Evolutionary conservation across 2,113 vertebrate genomes (phyloP), one percentile per base, ranked within the genome.

Genomic region (Pomatostomus ruficeps): DNA sequence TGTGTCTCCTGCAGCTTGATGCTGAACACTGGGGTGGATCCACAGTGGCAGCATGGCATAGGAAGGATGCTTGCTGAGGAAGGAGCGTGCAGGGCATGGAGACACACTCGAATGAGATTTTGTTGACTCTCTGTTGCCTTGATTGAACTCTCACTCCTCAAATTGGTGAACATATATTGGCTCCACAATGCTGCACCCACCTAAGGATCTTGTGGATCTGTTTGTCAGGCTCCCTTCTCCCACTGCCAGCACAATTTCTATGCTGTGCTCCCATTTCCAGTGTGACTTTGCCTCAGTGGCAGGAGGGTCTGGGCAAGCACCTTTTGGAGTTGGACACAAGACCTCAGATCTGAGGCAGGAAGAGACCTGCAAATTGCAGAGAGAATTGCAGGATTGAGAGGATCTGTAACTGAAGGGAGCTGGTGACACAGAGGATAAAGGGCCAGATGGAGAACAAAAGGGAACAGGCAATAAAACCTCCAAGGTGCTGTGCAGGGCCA

Each of bases 161-260:
- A 9, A 15, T 43, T 76, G 22, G 42, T 57, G 20, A 10, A 4
- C 23, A 10, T 29, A 4, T 57, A 2, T 55, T 0, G 0, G 35
- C 52, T 79, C 29, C n/a, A 21, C 22, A 31, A 7, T 20, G 68
- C 62, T 73, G 59, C 22, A 22, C 24, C 10, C 33, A 15, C 21
- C 33, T 55, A 48, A 35, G 52, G 29, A 38, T 35, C 17, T 63
- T 71, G 24, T 26, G 51, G 19, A 46, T 46, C 29, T 3, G 1
- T 59, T 81, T 71, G 46, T 29, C 42, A 57, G 38, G 35, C 25
- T 89, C 21, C 20, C 28, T 26, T 54, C 15, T 85, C 22, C 23
- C 31, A 5, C 35, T 61, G 36, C 24, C 36, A 31, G 33, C 20
- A 6, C 40, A 48, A 7, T 36, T 62, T 45, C 68, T 74, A 5